Evolutionary conservation across 1,140 invertebrate species (phyloP).

Genomic region (Doryteuthis pealeii): DNA sequence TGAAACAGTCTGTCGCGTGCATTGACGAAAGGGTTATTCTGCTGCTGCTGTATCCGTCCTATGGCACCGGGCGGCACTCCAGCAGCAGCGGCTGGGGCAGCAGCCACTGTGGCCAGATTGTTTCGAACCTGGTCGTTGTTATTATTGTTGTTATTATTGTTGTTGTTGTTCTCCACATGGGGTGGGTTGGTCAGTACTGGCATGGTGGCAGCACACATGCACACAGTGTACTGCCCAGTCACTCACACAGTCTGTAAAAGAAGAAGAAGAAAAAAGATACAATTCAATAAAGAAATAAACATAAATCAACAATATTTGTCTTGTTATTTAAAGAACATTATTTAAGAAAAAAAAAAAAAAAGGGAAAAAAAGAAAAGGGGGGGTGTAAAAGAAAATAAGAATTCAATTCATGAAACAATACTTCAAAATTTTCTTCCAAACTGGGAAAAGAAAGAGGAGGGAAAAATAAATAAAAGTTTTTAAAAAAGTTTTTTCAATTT

Average conservation of each 20-base stretch:
- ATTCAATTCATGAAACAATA: too few species aligned
- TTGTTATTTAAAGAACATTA: too few species aligned
- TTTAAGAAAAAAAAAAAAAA: too few species aligned
- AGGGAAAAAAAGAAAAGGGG: too few species aligned
- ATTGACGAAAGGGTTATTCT: slow-evolving; percentile 51
- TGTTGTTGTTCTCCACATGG: slow-evolving; percentile 12
- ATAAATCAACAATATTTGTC: too few species aligned
- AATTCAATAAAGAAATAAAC: neutral
- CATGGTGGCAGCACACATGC: neutral
- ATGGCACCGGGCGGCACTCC: neutral
- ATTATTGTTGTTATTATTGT: slow-evolving; percentile 10
- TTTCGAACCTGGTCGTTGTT: slow-evolving; percentile 9
- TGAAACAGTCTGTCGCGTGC: slow-evolving; percentile 93
- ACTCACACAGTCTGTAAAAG: neutral
- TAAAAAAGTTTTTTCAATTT: too few species aligned
- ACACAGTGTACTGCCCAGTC: neutral
- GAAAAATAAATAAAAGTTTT: too few species aligned
- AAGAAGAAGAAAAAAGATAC: neutral
- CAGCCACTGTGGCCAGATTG: slow-evolving; percentile 3
- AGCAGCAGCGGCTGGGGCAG: neutral
- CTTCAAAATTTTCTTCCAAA: too few species aligned
- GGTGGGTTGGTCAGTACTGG: neutral
- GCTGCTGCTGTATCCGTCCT: slow-evolving; percentile 23
- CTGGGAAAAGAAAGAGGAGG: too few species aligned
- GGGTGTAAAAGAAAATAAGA: too few species aligned